Evolutionary conservation across 2,113 vertebrate species (phyloP).

Genomic region (human (Homo sapiens)): GRCh38 chr12:68192501-68193000

Average conservation of each 20-base stretch:
- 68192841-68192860: neutral
- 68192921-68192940: neutral
- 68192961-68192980: neutral
- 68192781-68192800: conserved; percentile 28
- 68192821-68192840: neutral
- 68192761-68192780: neutral
- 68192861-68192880: neutral
- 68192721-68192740: neutral
- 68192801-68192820: neutral
- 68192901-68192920: neutral
- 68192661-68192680: neutral
- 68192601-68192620: neutral
- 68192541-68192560: neutral
- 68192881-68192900: neutral
- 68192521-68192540: neutral
- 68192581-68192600: neutral
- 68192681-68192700: neutral
- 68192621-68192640: neutral
- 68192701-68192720: conserved; percentile 16
- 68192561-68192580: neutral
- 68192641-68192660: neutral
- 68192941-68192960: neutral
- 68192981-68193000: neutral
- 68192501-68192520: neutral
- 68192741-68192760: conserved; percentile 21